Evolutionary conservation across 2,888 invertebrate species (phyloP).

Genomic region (Morinoia aosen): DNA sequence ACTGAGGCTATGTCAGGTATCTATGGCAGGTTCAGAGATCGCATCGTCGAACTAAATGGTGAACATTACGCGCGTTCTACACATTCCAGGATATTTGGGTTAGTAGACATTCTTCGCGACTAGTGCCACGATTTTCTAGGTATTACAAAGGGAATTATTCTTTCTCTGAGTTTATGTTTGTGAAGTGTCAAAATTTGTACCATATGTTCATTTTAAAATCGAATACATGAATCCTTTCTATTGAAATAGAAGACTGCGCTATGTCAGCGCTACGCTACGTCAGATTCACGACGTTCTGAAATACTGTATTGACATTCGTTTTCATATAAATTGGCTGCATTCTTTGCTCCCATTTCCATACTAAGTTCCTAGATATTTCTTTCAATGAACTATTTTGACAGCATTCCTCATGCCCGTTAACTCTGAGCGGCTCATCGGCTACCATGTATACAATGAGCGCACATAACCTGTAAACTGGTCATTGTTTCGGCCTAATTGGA

Average conservation of each 20-base stretch:
- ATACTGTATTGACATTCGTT: neutral
- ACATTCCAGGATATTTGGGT: neutral
- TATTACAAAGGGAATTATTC: neutral
- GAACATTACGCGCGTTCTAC: neutral
- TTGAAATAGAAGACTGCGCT: neutral
- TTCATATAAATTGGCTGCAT: neutral
- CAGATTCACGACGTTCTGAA: neutral
- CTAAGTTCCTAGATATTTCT: neutral
- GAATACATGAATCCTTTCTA: neutral
- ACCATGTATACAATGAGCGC: neutral
- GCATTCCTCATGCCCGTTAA: neutral
- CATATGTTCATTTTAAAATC: neutral
- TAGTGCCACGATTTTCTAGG: neutral
- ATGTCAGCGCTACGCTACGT: neutral
- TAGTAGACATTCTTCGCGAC: neutral
- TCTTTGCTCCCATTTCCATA: neutral
- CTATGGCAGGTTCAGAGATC: neutral
- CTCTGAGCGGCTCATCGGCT: neutral
- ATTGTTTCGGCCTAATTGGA: neutral
- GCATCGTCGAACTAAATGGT: neutral
- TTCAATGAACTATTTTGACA: neutral
- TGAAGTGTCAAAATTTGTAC: neutral
- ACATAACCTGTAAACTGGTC: neutral
- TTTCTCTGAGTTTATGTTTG: neutral
- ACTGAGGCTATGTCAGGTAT: neutral